Evolutionary conservation across 2,113 vertebrate species (phyloP).

Genomic region (Cyanistes caeruleus): DNA sequence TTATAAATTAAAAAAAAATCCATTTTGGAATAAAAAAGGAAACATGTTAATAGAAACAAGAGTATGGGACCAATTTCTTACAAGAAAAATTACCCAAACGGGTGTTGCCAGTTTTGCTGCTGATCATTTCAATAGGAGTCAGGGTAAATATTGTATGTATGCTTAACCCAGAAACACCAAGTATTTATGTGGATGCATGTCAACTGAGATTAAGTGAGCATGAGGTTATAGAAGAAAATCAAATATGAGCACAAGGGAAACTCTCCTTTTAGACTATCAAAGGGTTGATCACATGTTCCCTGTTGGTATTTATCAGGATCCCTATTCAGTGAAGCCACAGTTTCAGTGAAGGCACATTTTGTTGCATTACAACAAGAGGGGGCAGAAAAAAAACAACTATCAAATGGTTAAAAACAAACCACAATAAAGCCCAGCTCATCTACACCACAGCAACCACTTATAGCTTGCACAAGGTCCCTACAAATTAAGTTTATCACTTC

Average conservation of each 20-base stretch:
- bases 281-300: slow-evolving; percentile 71
- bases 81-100: slow-evolving; percentile 65
- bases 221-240: slow-evolving; percentile 71
- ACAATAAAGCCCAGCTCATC: background rate
- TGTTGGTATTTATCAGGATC: slow-evolving; percentile 63
- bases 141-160: slow-evolving; percentile 69
- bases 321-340: slow-evolving; percentile 43
- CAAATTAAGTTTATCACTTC: background rate
- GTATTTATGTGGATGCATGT: slow-evolving; percentile 70
- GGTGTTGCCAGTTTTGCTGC: slow-evolving; percentile 50
- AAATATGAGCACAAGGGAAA: slow-evolving; percentile 70
- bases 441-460: background rate
- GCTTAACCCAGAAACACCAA: slow-evolving; percentile 71
- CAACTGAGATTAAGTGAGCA: slow-evolving; percentile 68
- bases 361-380: background rate
- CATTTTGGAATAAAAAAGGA: slow-evolving; percentile 64
- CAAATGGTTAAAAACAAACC: background rate
- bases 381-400: background rate
- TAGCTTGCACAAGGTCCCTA: background rate
- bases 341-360: slow-evolving; percentile 25
- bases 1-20: slow-evolving; percentile 75
- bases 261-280: slow-evolving; percentile 67
- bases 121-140: slow-evolving; percentile 33
- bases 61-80: slow-evolving; percentile 51
- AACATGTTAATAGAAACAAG: slow-evolving; percentile 76